phyloP scores from a whole-genome alignment of 1,140 invertebrate species.

The Phocides pigmalion region DNA sequence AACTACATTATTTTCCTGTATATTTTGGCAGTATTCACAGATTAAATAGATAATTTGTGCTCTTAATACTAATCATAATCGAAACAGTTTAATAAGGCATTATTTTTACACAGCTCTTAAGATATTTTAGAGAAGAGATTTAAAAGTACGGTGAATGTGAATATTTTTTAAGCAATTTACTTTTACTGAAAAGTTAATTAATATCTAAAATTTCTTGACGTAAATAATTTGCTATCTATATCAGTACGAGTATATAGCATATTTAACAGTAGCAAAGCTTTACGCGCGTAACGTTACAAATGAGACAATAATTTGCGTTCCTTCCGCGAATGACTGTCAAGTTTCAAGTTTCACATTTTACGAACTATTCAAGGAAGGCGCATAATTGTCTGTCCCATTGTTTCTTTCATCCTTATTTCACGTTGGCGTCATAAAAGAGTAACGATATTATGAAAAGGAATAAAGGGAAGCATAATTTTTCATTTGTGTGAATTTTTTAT shows the following conservation, averaged over 20 bases:
- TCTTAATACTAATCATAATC: slow-evolving; percentile 11
- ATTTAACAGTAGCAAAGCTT: too few species aligned
- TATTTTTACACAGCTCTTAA: slow-evolving; percentile 31
- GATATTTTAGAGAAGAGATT: slow-evolving; percentile 4
- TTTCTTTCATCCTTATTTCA: background rate
- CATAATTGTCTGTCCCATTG: background rate
- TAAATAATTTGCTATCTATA: too few species aligned
- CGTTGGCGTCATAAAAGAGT: background rate
- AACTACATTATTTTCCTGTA: slow-evolving; percentile 14
- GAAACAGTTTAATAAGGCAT: slow-evolving; percentile 27
- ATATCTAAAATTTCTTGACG: background rate
- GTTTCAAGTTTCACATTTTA: background rate
- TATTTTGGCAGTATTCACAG: slow-evolving; percentile 26
- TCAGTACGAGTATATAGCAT: too few species aligned
- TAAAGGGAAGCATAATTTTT: background rate
- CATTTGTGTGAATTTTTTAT: background rate
- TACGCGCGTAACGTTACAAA: background rate
- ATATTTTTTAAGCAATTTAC: too few species aligned
- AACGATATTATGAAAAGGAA: background rate
- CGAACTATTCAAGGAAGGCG: background rate
- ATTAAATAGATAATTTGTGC: slow-evolving; percentile 29
- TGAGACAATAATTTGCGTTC: background rate
- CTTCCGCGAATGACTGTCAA: background rate
- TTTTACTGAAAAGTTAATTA: too few species aligned
- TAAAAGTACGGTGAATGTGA: slow-evolving; percentile 11